phyloP scores from a whole-genome alignment of 2,797 vertebrate species.

The Pteronotus mesoamericanus region DNA sequence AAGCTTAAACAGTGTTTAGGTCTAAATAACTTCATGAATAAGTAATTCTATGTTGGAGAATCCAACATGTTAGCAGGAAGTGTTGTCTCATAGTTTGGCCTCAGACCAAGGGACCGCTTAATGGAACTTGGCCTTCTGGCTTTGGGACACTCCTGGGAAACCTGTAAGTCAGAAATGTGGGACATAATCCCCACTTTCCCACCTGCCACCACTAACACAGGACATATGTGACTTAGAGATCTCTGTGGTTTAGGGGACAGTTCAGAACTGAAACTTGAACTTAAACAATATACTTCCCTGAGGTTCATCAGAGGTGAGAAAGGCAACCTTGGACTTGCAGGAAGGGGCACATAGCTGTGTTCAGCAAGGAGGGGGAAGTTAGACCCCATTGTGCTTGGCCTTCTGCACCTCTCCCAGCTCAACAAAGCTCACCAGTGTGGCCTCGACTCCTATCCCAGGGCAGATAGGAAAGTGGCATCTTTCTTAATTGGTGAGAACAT shows the following conservation, averaged over 20 bases:
- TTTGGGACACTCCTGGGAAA: not conserved
- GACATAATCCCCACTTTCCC: not conserved
- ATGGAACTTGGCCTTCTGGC: not conserved
- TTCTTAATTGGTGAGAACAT: not conserved
- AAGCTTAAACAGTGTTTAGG: slow-evolving; percentile 30
- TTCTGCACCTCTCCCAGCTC: not conserved
- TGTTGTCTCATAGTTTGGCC: slow-evolving; percentile 29
- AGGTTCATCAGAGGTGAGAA: not conserved
- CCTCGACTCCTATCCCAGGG: not conserved
- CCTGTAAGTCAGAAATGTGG: not conserved
- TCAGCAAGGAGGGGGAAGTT: not conserved
- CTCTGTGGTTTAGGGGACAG: not conserved
- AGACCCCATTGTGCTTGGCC: not conserved
- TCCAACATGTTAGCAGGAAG: not conserved
- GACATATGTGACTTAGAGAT: not conserved
- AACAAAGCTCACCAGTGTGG: not conserved
- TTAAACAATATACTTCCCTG: not conserved
- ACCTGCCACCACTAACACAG: not conserved
- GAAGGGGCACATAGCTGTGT: not conserved
- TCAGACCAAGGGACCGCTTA: slow-evolving; percentile 19
- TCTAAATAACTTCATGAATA: slow-evolving; percentile 63
- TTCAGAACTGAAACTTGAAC: not conserved
- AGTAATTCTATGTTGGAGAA: slow-evolving; percentile 39
- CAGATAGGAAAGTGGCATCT: not conserved
- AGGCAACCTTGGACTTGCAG: not conserved